Base-by-base conservation (phyloP, 2,797 vertebrate species). In the Chiloscyllium punctatum region DNA sequence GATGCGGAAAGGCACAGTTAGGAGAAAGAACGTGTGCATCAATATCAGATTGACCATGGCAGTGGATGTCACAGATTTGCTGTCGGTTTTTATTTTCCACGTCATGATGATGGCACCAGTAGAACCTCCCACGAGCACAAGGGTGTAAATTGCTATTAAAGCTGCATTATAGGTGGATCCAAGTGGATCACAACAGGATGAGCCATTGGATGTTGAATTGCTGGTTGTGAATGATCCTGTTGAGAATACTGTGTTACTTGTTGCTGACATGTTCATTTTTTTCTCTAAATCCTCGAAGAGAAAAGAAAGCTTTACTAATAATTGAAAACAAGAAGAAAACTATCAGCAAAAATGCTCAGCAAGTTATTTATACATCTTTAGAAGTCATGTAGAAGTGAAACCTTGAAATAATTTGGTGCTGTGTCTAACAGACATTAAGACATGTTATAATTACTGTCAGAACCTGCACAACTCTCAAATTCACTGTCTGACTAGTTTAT, bases 1-100 rank as follows among this genome's bases (percentile, higher is more conserved):
- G 95, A 99, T 97, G 95, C 99, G 98, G 96, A 99, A 99, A 1
- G 99, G 99, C 74, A 99, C 97, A 0, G 98, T 99, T 96, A 98
- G 42, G 33, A 99, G 97, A 72, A 99, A 99, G 53, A 99, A 21
- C 27, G 98, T 96, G 96, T 99, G 99, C 11, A 98, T 96, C 16
- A 98, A 97, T 0, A 99, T 98, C 87, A 99, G 97, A 97, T 99
- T 99, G 95, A 98, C 94, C 0, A 99, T 97, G 0, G 98, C 98
- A 0, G 98, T 98, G 1, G 98, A 98, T 88, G 97, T 99, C 97
- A 98, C 96, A 0, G 99, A 99, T 1, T 97, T 96, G 1, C 97
- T 96, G 96, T 97, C 98, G 96, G 98, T 98, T 97, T 98, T 98
- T 53, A 99, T 96, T 30, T 98, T 96, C 95, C 97, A 97, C 0